Evolutionary conservation across 2,888 invertebrate genomes (phyloP).

Genomic region (Perithous albicinctus): DNA sequence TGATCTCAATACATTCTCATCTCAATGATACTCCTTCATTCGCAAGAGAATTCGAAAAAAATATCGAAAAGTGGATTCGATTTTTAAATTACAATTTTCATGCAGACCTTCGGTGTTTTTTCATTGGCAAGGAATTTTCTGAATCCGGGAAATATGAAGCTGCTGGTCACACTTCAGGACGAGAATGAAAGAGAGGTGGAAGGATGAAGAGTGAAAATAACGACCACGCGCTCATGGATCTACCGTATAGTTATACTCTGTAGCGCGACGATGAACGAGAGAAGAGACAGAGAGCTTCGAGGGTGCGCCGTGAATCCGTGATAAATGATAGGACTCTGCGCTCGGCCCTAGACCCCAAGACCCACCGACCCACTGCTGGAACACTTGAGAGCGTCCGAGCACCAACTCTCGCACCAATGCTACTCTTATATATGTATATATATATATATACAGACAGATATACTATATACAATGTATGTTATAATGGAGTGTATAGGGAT

Average conservation of each 20-base stretch:
- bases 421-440: conserved; percentile 33
- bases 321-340: conserved; percentile 81
- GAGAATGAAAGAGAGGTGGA: background rate
- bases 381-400: conserved; percentile 26
- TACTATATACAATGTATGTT: background rate
- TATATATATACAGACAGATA: background rate
- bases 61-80: no score
- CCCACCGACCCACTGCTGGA: conserved; percentile 79
- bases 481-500: conserved; percentile 17
- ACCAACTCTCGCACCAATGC: background rate
- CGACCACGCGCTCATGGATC: conserved; percentile 14
- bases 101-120: no score
- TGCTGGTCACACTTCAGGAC: background rate
- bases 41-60: no score
- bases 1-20: no score
- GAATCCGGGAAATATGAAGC: background rate
- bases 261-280: conserved; percentile 25
- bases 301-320: conserved; percentile 73
- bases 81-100: no score
- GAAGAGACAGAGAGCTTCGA: conserved; percentile 46
- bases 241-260: conserved; percentile 14
- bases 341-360: conserved; percentile 79
- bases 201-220: conserved; percentile 5
- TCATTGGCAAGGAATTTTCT: background rate
- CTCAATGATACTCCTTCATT: no score